Percentiles rank a stretch among this genome's conserved stretches.
phyloP scores from a whole-genome alignment of 2,888 invertebrate genomes.

The Tachina lurida region DNA sequence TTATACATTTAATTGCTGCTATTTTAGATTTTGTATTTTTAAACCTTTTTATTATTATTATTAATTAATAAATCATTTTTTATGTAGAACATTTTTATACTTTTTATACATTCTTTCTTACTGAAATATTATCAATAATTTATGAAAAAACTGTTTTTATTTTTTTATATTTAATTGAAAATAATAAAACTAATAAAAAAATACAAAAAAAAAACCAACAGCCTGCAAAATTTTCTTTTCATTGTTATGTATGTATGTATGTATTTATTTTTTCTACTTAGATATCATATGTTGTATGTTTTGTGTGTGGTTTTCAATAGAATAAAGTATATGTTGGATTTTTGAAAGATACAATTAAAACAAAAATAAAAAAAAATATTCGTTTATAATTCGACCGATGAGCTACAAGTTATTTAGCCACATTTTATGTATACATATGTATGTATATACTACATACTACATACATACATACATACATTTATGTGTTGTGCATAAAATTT shows the following conservation, averaged over 20 bases:
- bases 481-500: background rate
- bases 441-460: no score
- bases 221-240: conserved; percentile 34
- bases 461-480: background rate
- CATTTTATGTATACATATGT: no score
- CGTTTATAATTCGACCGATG: background rate
- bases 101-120: conserved; percentile 73
- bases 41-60: conserved; percentile 59
- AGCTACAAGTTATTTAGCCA: background rate
- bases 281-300: background rate
- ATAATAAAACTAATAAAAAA: conserved; percentile 33
- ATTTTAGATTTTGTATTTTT: conserved; percentile 60
- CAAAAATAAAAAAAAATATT: background rate
- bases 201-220: conserved; percentile 15
- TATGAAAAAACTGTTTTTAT: conserved; percentile 54
- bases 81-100: conserved; percentile 73
- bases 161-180: conserved; percentile 61
- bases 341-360: background rate
- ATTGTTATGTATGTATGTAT: conserved; percentile 59
- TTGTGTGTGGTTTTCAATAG: conserved; percentile 4
- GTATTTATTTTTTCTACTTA: conserved; percentile 37
- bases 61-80: conserved; percentile 64
- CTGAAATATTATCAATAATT: conserved; percentile 55
- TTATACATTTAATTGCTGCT: conserved; percentile 37
- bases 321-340: background rate